phyloP scores from a whole-genome alignment of 2,888 invertebrate species.

The Phytoseiulus persimilis region DNA sequence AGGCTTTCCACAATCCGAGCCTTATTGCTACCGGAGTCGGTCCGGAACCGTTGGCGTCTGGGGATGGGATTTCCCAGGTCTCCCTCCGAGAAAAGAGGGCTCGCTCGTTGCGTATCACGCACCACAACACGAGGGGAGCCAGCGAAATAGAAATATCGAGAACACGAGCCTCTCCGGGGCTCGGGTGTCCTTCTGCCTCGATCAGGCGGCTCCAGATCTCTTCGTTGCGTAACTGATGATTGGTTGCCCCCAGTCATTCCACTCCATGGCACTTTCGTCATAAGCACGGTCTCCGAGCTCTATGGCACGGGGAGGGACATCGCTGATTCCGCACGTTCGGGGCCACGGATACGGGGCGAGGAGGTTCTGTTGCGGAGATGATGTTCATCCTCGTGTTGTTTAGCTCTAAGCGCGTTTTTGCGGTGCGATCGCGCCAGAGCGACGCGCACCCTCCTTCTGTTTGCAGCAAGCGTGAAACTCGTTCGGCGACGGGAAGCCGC shows the following conservation, averaged over 20 bases:
- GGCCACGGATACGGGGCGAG: no score
- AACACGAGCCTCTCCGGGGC: background rate
- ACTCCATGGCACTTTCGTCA: no score
- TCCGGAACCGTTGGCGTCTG: background rate
- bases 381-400: no score
- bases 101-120: background rate
- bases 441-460: background rate
- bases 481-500: background rate
- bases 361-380: no score
- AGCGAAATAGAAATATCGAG: background rate
- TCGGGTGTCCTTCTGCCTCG: no score
- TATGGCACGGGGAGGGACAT: no score
- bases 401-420: background rate
- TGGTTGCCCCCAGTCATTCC: no score
- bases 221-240: no score
- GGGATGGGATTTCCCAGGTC: background rate
- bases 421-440: background rate
- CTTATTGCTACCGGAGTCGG: background rate
- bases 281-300: no score
- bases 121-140: background rate
- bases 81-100: background rate
- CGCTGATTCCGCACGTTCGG: no score
- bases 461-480: background rate
- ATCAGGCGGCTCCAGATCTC: no score
- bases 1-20: background rate